Evolutionary conservation across 2,797 vertebrate species (phyloP).

Genomic region (Tamandua tetradactyla): DNA sequence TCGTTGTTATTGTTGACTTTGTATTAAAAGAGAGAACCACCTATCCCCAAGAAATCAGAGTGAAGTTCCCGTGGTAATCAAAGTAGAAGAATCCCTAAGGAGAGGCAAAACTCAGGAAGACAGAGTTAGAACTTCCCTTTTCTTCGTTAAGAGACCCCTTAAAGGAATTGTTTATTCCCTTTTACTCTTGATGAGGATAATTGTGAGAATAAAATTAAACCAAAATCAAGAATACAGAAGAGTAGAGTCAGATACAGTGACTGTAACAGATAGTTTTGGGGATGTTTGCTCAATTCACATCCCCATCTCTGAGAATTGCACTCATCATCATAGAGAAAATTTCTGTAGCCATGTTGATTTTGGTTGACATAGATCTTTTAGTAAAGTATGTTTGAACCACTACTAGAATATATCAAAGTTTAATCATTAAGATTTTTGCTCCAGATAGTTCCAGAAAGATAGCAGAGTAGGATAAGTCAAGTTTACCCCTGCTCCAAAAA

Average conservation of each 20-base stretch:
- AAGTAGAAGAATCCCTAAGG: neutral
- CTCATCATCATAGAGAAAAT: neutral
- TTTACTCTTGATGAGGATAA: neutral
- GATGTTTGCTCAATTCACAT: neutral
- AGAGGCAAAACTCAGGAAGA: neutral
- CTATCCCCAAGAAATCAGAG: neutral
- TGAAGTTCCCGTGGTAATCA: neutral
- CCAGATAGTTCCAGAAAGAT: no score
- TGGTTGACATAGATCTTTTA: neutral
- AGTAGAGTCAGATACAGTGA: neutral
- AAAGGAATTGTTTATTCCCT: neutral
- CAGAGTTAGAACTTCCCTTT: neutral
- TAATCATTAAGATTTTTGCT: neutral
- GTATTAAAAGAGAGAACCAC: neutral
- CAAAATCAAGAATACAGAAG: neutral
- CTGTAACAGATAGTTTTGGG: neutral
- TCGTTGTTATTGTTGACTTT: neutral
- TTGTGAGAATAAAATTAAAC: slow-evolving; percentile 31
- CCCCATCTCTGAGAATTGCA: neutral
- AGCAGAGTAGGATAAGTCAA: no score
- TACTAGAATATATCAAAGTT: neutral
- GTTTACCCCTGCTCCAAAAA: no score
- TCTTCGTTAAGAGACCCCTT: neutral
- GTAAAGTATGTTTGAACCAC: neutral
- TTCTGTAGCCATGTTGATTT: neutral